Evolutionary conservation across 1,140 invertebrate species (phyloP).

Genomic region (Reticulitermes speratus): DNA sequence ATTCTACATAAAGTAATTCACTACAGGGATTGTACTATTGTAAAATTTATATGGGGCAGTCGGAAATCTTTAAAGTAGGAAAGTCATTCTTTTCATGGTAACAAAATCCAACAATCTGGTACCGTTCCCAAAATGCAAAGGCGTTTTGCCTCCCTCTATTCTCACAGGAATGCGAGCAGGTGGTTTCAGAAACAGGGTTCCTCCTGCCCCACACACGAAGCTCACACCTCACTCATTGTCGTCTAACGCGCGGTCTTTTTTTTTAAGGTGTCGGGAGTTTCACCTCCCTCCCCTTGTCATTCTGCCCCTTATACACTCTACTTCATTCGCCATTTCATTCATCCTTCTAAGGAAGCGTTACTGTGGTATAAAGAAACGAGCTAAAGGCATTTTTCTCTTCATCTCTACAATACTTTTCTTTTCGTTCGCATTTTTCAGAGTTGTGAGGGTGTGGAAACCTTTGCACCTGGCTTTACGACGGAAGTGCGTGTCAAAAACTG

Average conservation of each 20-base stretch:
- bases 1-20: no score
- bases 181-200: neutral
- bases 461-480: constrained; percentile 3
- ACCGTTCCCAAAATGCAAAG: neutral
- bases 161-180: constrained; percentile 9
- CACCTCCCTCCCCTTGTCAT: neutral
- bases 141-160: neutral
- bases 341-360: neutral
- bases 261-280: neutral
- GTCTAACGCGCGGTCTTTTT: neutral
- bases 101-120: neutral
- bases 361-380: neutral
- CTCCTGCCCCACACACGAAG: neutral
- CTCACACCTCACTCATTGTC: neutral
- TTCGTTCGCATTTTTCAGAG: constrained; percentile 3
- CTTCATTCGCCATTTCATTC: constrained; percentile 5
- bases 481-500: constrained; percentile 10
- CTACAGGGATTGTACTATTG: no score
- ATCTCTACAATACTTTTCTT: neutral
- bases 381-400: neutral
- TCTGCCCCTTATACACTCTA: neutral
- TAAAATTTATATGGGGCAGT: no score
- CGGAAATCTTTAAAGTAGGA: neutral
- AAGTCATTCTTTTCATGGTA: neutral
- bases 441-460: constrained; percentile 6